Base-by-base conservation (phyloP, 92 coral and sea anemone species). In the Virgularia gustaviana region DNA sequence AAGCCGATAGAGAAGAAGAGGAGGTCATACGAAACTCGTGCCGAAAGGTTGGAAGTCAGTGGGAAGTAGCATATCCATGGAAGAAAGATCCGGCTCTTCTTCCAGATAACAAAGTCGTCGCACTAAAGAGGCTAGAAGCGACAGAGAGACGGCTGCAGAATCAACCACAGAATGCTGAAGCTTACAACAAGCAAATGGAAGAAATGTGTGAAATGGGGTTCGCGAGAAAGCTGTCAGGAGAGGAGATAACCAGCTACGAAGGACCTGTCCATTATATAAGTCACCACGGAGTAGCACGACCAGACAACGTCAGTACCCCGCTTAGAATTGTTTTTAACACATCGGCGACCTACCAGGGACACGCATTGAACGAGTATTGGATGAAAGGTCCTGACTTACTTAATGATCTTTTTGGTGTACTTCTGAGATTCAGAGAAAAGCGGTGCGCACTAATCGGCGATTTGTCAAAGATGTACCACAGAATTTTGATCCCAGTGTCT, bases 301-400 rank as follows among this genome's bases (percentile, higher is more conserved):
- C 88, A 4, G 81, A 84, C 34, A 84, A 65, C 63, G 59, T 36
- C 33, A 82, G 74, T 35, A 84, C 88, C n/a, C 85, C 81, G 11
- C 15, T 79, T 13, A 61, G 88, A 15, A 79, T 84, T 10, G 85
- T 84, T 4, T 84, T 78, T 57, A 84, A 84, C 60, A 59, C 83
- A 5, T 83, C 83, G 0, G 54, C 87, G 0, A 39, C 16, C 9
- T 84, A 59, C 36, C 80, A 84, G 59, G 84, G 88, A 0, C 88
- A 84, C 53, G 47, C 65, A 0, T 33, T 79, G 6, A 54, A 15
- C 30, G 61, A 54, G 23, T 54, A 54, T 54, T 54, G 61, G 80
- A 42, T 63, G 73, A 85, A 86, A 53, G 87, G 86, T 3, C 84
- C 85, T 1, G 77, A 84, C 43, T 49, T 85, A 30, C 55, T 81